These are phyloP conservation scores for Arizona elegans DNA, from an alignment of 2,113 vertebrate genomes.

Conservation along the genomic window DNA sequence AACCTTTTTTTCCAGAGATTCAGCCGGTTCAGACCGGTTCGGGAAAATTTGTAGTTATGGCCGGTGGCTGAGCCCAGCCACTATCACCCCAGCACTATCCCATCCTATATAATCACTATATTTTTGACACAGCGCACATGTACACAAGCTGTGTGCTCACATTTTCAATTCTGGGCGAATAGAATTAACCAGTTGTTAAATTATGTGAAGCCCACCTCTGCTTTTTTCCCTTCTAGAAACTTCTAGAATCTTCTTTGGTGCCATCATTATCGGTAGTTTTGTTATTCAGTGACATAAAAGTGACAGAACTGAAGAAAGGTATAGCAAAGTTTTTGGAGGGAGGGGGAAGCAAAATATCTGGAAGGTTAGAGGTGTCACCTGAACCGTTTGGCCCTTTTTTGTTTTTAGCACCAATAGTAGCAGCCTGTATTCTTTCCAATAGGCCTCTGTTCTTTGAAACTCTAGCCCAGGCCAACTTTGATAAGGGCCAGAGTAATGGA, in stretches of 20 bases:
- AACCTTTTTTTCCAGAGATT: background rate
- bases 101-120: too few relatives aligned
- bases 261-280: background rate
- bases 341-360: background rate
- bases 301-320: too few relatives aligned
- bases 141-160: too few relatives aligned
- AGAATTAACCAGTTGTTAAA: too few relatives aligned
- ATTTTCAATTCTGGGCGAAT: too few relatives aligned
- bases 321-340: background rate
- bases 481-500: background rate
- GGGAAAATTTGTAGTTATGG: too few relatives aligned
- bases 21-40: too few relatives aligned
- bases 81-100: too few relatives aligned
- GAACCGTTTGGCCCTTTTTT: background rate
- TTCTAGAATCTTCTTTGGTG: background rate
- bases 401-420: background rate
- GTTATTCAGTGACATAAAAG: background rate
- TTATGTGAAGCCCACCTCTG: too few relatives aligned
- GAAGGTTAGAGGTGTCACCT: background rate
- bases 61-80: too few relatives aligned
- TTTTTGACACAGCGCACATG: too few relatives aligned
- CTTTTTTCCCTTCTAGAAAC: rapidly evolving
- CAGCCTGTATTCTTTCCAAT: background rate
- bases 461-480: background rate
- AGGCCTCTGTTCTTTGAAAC: background rate